Evolutionary conservation across 2,888 invertebrate genomes (phyloP).

Genomic region (Neria commutata): DNA sequence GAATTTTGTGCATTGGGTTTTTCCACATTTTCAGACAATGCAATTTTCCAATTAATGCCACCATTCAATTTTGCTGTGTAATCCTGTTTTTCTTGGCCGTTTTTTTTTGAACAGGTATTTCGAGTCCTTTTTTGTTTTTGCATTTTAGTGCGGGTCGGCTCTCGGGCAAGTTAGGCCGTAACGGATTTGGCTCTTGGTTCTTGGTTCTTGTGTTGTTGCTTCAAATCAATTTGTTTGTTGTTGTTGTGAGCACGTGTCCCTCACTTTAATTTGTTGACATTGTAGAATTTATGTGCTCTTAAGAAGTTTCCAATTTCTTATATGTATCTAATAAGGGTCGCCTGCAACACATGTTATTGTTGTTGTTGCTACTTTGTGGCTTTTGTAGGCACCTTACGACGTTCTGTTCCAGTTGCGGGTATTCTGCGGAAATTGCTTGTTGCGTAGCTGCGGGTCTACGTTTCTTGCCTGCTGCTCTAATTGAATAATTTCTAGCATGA

Average conservation of each 20-base stretch:
- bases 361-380: not conserved
- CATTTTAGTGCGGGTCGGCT: slow-evolving; percentile 45
- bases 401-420: too few species aligned
- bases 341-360: not conserved
- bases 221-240: too few species aligned
- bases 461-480: too few species aligned
- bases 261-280: not conserved
- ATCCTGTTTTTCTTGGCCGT: slow-evolving; percentile 5
- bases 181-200: slow-evolving; percentile 45
- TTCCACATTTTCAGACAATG: too few species aligned
- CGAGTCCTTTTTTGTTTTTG: slow-evolving; percentile 24
- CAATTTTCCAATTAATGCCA: too few species aligned
- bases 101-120: not conserved
- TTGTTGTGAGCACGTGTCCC: not conserved
- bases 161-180: slow-evolving; percentile 49
- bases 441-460: too few species aligned
- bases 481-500: too few species aligned
- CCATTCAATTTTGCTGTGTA: slow-evolving; percentile 6
- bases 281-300: not conserved
- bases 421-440: too few species aligned
- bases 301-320: not conserved
- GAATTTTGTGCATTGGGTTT: too few species aligned
- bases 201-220: slow-evolving; percentile 42
- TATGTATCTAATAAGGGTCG: not conserved
- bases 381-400: too few species aligned